Evolutionary conservation across 2,113 vertebrate genomes (phyloP).

Genomic region (Hippocampus mohnikei): DNA sequence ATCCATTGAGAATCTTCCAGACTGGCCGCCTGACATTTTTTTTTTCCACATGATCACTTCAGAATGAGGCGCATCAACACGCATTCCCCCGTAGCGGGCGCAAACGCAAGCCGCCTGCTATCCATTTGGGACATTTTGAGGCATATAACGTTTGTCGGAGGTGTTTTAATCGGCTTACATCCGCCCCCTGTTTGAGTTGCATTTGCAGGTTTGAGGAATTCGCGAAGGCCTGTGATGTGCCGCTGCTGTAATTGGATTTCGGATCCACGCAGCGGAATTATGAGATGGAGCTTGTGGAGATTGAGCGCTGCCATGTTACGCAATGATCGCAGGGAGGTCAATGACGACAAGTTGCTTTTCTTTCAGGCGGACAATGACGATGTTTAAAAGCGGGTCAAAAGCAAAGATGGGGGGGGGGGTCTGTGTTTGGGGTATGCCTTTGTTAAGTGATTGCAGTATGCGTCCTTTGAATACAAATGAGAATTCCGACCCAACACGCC

Average conservation of each 20-base stretch:
- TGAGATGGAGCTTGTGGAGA: constrained; percentile 13
- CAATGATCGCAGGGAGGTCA: constrained; percentile 23
- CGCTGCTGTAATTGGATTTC: constrained; percentile 30
- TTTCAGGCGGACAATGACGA: neutral
- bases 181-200: neutral
- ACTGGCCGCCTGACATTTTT: neutral
- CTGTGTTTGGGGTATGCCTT: neutral
- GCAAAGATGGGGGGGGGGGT: constrained; percentile 5
- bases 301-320: constrained; percentile 16
- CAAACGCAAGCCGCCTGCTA: neutral
- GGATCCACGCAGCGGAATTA: constrained; percentile 25
- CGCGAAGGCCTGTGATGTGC: constrained; percentile 27
- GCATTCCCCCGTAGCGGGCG: neutral
- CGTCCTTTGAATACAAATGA: constrained; percentile 11
- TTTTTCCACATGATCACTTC: neutral
- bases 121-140: no score
- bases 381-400: neutral
- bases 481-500: neutral
- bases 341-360: constrained; percentile 2
- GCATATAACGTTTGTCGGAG: neutral
- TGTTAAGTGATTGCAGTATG: constrained; percentile 2
- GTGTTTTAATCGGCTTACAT: neutral
- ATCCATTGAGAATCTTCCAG: neutral
- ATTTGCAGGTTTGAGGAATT: constrained; percentile 11
- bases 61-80: no score